These are phyloP conservation scores for Erpetoichthys calabaricus DNA, from an alignment of 2,797 vertebrate species.

Conservation along the genomic window DNA sequence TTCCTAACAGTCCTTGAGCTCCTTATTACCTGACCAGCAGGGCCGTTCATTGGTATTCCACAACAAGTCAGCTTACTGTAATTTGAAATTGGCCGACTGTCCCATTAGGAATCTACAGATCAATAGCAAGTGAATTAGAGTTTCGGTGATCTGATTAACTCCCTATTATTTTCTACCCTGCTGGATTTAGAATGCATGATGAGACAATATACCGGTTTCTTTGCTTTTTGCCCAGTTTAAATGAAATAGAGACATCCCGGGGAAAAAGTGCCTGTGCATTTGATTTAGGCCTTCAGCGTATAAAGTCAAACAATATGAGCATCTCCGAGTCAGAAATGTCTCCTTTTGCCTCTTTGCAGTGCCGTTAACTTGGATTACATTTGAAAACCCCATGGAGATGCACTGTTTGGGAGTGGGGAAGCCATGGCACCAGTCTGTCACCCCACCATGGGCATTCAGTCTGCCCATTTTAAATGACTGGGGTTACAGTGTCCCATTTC, in stretches of 20 bases:
- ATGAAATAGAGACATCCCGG: slow-evolving; percentile 60
- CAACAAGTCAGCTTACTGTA: slow-evolving; percentile 70
- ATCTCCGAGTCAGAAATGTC: slow-evolving; percentile 16
- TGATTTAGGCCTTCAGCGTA: slow-evolving; percentile 44
- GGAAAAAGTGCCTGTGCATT: slow-evolving; percentile 52
- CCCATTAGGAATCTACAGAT: slow-evolving; percentile 82
- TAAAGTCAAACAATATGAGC: slow-evolving; percentile 47
- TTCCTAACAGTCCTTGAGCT: slow-evolving; percentile 25
- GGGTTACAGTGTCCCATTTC: too few species aligned
- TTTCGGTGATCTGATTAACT: slow-evolving; percentile 94
- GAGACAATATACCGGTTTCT: slow-evolving; percentile 73
- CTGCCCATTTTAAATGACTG: too few species aligned
- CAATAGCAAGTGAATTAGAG: slow-evolving; percentile 93
- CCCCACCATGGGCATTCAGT: too few species aligned
- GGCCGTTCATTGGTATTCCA: slow-evolving; percentile 64
- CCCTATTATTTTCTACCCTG: slow-evolving; percentile 81
- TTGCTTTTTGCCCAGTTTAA: slow-evolving; percentile 65
- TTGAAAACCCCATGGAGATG: too few species aligned
- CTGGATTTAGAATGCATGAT: slow-evolving; percentile 76
- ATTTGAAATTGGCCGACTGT: slow-evolving; percentile 72
- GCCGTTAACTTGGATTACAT: too few species aligned
- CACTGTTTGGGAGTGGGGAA: too few species aligned
- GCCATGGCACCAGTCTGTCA: too few species aligned
- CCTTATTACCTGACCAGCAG: slow-evolving; percentile 24
- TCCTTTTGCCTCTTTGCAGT: too few species aligned